Percentiles rank a stretch among this genome's conserved stretches.
Evolutionary conservation across 1,140 invertebrate genomes (phyloP).

Genomic region (Caerostris extrusa): DNA sequence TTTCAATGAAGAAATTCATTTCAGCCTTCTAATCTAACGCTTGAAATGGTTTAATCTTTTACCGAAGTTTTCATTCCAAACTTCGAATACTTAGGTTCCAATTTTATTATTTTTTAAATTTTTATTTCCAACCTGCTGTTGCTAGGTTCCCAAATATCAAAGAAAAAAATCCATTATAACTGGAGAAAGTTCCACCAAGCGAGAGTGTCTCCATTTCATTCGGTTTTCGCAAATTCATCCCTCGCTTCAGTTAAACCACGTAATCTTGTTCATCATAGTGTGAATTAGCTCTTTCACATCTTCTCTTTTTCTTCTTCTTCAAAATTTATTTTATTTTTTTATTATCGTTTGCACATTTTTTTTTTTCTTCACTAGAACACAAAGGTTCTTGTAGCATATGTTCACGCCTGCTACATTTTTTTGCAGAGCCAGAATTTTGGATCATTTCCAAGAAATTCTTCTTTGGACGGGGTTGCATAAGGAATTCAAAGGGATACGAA

Average conservation of each 20-base stretch:
- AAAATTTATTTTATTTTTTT: neutral
- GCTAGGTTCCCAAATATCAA: constrained; percentile 12
- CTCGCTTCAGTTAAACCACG: neutral
- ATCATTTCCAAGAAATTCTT: neutral
- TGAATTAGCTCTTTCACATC: neutral
- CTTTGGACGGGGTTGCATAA: neutral
- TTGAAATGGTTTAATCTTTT: constrained; percentile 19
- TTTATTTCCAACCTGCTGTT: neutral
- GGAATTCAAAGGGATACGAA: neutral
- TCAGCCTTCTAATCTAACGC: neutral
- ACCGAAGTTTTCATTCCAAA: constrained; percentile 11
- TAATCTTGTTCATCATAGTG: constrained; percentile 32
- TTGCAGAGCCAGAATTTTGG: neutral
- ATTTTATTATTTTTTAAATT: neutral
- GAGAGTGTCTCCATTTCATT: constrained; percentile 24
- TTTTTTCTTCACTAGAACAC: neutral
- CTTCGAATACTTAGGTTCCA: neutral
- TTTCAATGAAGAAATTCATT: neutral
- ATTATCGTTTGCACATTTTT: neutral
- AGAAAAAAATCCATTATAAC: neutral
- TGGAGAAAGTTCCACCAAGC: neutral
- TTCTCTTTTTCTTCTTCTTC: neutral
- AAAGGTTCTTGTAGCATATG: constrained; percentile 24
- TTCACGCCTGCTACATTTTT: neutral
- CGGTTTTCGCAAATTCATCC: neutral